These are phyloP conservation scores for Sebastes kiyomatsui DNA, from an alignment of 2,797 vertebrate genomes.

Conservation along the genomic window DNA sequence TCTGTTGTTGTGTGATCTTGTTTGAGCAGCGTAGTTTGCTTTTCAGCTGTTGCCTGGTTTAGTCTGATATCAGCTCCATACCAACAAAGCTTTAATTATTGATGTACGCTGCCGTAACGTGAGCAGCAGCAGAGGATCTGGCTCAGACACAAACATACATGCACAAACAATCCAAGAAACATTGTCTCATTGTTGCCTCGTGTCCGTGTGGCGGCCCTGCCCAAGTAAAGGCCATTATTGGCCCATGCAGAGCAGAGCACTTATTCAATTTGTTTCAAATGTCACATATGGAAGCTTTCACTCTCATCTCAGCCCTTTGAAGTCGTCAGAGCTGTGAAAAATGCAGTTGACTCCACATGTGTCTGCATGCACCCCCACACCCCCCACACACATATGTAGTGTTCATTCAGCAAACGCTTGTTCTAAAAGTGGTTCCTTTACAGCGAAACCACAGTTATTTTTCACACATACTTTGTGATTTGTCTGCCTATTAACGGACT, in stretches of 20 bases:
- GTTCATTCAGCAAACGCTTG: conserved; percentile 56
- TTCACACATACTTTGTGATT: conserved; percentile 76
- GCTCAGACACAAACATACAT: conserved; percentile 16
- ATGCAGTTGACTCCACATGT: conserved; percentile 78
- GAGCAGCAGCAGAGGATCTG: conserved; percentile 5
- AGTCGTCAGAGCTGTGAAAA: conserved; percentile 79
- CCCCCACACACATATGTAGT: conserved; percentile 12
- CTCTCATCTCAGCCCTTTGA: conserved; percentile 80
- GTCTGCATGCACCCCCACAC: conserved; percentile 29
- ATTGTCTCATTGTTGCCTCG: conserved; percentile 33
- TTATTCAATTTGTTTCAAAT: conserved; percentile 87
- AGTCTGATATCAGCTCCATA: conserved; percentile 24
- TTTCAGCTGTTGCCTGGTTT: neutral
- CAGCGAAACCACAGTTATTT: conserved; percentile 76
- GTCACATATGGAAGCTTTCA: conserved; percentile 87
- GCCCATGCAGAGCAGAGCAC: conserved; percentile 73
- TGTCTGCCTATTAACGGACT: conserved; percentile 69
- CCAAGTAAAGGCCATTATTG: conserved; percentile 73
- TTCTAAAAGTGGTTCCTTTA: conserved; percentile 72
- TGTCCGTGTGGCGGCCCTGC: conserved; percentile 58
- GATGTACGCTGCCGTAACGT: conserved; percentile 18
- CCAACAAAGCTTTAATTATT: conserved; percentile 32
- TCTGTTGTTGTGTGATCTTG: neutral
- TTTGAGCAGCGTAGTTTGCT: conserved; percentile 3
- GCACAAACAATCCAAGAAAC: conserved; percentile 15